phyloP scores from a whole-genome alignment of 2,888 invertebrate genomes.

The Coleophora flavipennella region DNA sequence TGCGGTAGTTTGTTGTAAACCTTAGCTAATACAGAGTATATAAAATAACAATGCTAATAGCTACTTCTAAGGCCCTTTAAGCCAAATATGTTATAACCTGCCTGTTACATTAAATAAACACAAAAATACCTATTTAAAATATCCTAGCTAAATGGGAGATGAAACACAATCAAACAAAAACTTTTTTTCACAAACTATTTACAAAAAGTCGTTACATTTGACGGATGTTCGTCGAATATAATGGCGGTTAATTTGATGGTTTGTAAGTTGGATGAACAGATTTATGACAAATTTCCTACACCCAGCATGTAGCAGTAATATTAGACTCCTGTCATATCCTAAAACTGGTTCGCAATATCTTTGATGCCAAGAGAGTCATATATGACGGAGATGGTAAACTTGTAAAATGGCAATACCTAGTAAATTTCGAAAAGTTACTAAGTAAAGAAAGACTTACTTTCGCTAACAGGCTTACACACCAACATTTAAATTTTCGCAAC shows the following conservation, averaged over 20 bases:
- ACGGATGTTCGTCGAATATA: constrained; percentile 15
- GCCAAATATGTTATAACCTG: too few species aligned
- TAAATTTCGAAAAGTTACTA: background rate
- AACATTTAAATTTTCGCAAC: background rate
- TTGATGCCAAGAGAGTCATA: constrained; percentile 8
- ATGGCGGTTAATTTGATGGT: constrained; percentile 14
- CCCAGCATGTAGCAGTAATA: constrained; percentile 14
- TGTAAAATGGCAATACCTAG: constrained; percentile 7
- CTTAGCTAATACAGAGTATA: too few species aligned
- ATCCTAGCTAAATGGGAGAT: too few species aligned
- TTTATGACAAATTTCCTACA: constrained; percentile 17
- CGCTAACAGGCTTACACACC: background rate
- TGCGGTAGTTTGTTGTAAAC: too few species aligned
- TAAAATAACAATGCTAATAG: too few species aligned
- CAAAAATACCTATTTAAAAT: too few species aligned
- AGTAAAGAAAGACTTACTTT: background rate
- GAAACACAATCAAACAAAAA: too few species aligned
- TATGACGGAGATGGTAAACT: constrained; percentile 3
- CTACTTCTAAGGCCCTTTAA: too few species aligned
- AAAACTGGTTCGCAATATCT: constrained; percentile 14
- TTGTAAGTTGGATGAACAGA: constrained; percentile 13
- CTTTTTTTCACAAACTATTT: too few species aligned
- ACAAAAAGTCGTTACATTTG: too few species aligned
- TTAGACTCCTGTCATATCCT: constrained; percentile 17
- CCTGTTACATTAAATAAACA: too few species aligned